Evolutionary conservation across 2,888 invertebrate species (phyloP), one percentile per base, ranked within the genome.

Genomic region (Scaptomyza caliginosa): DNA sequence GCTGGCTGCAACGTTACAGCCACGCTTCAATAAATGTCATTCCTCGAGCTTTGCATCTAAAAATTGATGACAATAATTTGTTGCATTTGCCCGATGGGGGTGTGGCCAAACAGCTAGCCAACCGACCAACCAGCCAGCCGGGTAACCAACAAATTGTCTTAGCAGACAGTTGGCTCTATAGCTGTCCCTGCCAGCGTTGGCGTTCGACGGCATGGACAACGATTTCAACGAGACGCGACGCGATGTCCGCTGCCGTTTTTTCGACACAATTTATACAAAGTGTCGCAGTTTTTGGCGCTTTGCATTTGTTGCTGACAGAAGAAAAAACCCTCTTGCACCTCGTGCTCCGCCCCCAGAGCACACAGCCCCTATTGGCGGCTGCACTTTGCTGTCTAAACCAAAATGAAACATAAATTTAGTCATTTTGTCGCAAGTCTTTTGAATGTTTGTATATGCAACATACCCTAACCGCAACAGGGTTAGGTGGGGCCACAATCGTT

Each of bases 31-130:
- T 86, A 88, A 88, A 88, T 86, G 86, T 86, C 86, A 86, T 74
- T 86, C 86, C 88, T 83, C 86, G 72, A 86, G 88, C 86, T 72
- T 73, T 85, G 87, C 79, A 77, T 77, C 82, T 81, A 79, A 85
- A 88, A 86, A 86, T 87, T 86, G 86, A 88, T 86, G 88, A 82
- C 86, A 86, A 88, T 88, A 86, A 86, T 86, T 86, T 86, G 86
- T 82, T 85, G 87, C 77, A 72, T 75, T 79, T 62, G 85, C 69
- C 82, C 66, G 55, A 42, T 64, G 77, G 86, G 76, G 83, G 84
- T 74, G 86, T 86, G 88, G 80, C 71, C 67, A 50, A 39, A 46
- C 26, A 28, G 49, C 60, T 62, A 67, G 43, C 46, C 36, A 38
- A 43, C 24, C 58, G 45, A 32, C 34, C 13, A 36, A 5, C 30